Evolutionary conservation across 2,797 vertebrate genomes (phyloP).

Genomic region (Taenioides sp.): DNA sequence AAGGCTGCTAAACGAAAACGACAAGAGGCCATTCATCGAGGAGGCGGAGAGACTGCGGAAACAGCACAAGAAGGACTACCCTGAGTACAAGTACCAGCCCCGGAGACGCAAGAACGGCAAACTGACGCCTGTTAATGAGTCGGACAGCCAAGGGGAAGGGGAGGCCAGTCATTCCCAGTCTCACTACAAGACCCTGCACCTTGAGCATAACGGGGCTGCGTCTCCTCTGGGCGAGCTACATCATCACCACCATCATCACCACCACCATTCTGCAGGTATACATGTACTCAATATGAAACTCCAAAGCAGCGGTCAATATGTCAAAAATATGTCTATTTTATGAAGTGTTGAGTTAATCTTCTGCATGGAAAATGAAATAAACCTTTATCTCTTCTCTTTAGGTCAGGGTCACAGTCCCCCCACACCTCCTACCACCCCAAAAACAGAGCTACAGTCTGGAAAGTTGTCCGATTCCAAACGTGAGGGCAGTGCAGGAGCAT

Average conservation of each 20-base stretch:
- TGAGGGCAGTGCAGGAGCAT: slow-evolving; percentile 82
- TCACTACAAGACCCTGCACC: slow-evolving; percentile 92
- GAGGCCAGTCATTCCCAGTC: slow-evolving; percentile 92
- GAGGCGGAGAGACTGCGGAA: slow-evolving; percentile 96
- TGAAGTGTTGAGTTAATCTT: not conserved
- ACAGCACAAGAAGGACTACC: slow-evolving; percentile 99
- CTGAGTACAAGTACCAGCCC: slow-evolving; percentile 98
- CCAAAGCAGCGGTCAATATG: not conserved
- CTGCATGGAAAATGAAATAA: not conserved
- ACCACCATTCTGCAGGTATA: slow-evolving; percentile 89
- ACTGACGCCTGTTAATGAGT: slow-evolving; percentile 81
- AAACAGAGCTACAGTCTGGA: slow-evolving; percentile 94
- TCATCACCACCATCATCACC: slow-evolving; percentile 76
- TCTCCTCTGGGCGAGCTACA: slow-evolving; percentile 92
- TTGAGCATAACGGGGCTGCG: slow-evolving; percentile 86
- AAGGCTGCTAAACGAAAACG: slow-evolving; percentile 92
- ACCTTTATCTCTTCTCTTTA: slow-evolving; percentile 44
- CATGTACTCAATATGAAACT: not conserved
- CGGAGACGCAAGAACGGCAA: slow-evolving; percentile 96
- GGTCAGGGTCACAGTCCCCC: slow-evolving; percentile 97
- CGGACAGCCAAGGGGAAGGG: slow-evolving; percentile 83
- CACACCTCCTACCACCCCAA: slow-evolving; percentile 97
- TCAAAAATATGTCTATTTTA: not conserved
- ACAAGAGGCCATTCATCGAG: slow-evolving; percentile 98
- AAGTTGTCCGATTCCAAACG: slow-evolving; percentile 86